Conservation (phyloP, 2,888 invertebrate species). For the Ectemnius lituratus region DNA sequence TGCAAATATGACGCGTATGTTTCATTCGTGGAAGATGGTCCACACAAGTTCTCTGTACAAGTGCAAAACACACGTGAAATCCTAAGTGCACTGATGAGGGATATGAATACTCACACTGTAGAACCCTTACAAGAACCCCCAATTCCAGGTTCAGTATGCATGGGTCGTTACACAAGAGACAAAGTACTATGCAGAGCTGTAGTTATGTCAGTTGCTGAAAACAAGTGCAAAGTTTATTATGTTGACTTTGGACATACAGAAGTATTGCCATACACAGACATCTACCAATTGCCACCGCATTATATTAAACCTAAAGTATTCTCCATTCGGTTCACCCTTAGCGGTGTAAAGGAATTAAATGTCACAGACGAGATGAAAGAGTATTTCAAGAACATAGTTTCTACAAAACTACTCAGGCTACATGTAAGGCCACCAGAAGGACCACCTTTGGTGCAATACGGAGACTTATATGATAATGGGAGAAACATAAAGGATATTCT, state of each 20-base stretch:
- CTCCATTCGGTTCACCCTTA: slow-evolving; percentile 86
- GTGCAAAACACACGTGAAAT: slow-evolving; percentile 81
- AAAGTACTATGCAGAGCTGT: slow-evolving; percentile 87
- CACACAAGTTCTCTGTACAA: slow-evolving; percentile 88
- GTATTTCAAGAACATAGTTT: slow-evolving; percentile 85
- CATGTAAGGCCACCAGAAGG: slow-evolving; percentile 85
- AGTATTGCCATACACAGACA: slow-evolving; percentile 84
- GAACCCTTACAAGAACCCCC: slow-evolving; percentile 84
- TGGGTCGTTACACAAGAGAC: slow-evolving; percentile 86
- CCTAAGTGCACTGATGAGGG: slow-evolving; percentile 85
- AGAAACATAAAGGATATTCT: slow-evolving; percentile 82
- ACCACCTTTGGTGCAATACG: slow-evolving; percentile 86
- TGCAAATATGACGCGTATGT: slow-evolving; percentile 85
- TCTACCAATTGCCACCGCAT: slow-evolving; percentile 87
- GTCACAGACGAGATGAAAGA: slow-evolving; percentile 82
- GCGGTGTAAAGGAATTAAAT: slow-evolving; percentile 82
- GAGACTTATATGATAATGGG: slow-evolving; percentile 83
- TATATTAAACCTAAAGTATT: slow-evolving; percentile 86
- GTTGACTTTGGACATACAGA: slow-evolving; percentile 91
- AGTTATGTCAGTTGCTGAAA: slow-evolving; percentile 85
- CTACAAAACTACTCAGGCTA: slow-evolving; percentile 82
- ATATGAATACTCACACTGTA: slow-evolving; percentile 82
- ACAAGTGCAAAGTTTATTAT: slow-evolving; percentile 87
- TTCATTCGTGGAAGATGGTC: slow-evolving; percentile 89
- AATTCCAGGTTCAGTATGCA: slow-evolving; percentile 87